Evolutionary conservation across 2,888 invertebrate species (phyloP).

Genomic region (Empis stercorea): DNA sequence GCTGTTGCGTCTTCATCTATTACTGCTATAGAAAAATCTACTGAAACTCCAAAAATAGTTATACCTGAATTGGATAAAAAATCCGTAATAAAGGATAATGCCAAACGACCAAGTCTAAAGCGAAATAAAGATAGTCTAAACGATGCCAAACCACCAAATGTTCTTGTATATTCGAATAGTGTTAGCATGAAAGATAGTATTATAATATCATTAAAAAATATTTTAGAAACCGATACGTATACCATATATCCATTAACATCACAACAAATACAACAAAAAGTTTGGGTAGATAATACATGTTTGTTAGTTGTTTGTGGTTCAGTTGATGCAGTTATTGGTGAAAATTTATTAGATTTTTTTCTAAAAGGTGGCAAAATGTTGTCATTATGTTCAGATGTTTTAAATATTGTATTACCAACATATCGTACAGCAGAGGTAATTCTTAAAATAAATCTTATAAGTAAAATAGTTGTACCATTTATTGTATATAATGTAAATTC

Average conservation of each 20-base stretch:
- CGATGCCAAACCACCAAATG: constrained; percentile 59
- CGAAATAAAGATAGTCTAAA: constrained; percentile 28
- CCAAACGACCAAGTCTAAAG: constrained; percentile 24
- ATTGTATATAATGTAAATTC: neutral
- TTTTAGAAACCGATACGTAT: constrained; percentile 61
- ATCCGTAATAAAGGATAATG: constrained; percentile 15
- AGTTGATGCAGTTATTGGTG: constrained; percentile 50
- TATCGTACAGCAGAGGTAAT: constrained; percentile 71
- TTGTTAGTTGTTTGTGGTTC: constrained; percentile 68
- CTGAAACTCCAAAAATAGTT: constrained; percentile 9
- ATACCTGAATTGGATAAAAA: constrained; percentile 6
- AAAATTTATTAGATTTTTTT: constrained; percentile 56
- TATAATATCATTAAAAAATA: constrained; percentile 51
- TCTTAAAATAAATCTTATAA: neutral
- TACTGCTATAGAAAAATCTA: neutral
- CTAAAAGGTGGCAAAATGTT: constrained; percentile 61
- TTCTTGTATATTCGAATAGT: constrained; percentile 71
- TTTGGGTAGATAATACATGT: constrained; percentile 46
- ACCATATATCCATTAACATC: constrained; percentile 48
- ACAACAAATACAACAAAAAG: constrained; percentile 27
- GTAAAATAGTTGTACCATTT: neutral
- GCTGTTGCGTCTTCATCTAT: constrained; percentile 5
- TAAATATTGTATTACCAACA: constrained; percentile 63
- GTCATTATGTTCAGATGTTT: constrained; percentile 67
- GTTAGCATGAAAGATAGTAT: constrained; percentile 59